Evolutionary conservation across 2,888 invertebrate genomes (phyloP).

Genomic region (Diadegma fenestrale): DNA sequence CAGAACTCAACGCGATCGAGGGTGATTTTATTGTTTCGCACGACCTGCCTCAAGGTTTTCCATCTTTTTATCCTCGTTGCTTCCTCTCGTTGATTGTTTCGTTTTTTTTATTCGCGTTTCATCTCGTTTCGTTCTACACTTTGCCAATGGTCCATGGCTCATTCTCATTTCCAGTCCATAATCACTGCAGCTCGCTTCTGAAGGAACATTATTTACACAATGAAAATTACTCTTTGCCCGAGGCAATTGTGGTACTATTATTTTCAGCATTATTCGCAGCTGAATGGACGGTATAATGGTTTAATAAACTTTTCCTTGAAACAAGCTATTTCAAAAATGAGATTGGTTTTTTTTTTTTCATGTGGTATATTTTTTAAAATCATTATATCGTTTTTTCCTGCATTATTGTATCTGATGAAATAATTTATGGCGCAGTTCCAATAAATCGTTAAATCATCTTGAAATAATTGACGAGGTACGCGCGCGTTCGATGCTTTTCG

Average conservation of each 20-base stretch:
- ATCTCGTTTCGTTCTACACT: slow-evolving; percentile 9
- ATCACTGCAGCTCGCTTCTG: slow-evolving; percentile 41
- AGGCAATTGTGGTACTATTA: slow-evolving; percentile 21
- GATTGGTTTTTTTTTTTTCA: too few species aligned
- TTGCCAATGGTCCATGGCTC: slow-evolving; percentile 21
- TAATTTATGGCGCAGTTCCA: not conserved
- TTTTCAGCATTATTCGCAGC: slow-evolving; percentile 22
- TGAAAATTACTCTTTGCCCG: slow-evolving; percentile 30
- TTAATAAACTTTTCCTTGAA: not conserved
- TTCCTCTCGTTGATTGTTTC: slow-evolving; percentile 18
- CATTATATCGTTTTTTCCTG: not conserved
- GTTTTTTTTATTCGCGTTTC: slow-evolving; percentile 3
- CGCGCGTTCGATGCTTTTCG: not conserved
- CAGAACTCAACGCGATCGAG: slow-evolving; percentile 49
- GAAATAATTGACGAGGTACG: not conserved
- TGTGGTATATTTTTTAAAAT: not conserved
- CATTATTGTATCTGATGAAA: not conserved
- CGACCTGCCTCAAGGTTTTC: slow-evolving; percentile 53
- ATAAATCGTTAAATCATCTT: not conserved
- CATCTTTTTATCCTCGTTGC: slow-evolving; percentile 48
- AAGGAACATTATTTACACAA: slow-evolving; percentile 35
- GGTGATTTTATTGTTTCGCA: slow-evolving; percentile 65
- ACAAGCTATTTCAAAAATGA: not conserved
- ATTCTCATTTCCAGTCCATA: slow-evolving; percentile 44
- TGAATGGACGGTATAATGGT: slow-evolving; percentile 1